Percentiles rank a stretch among this genome's conserved stretches.
Evolutionary conservation across 1,140 invertebrate species (phyloP).

Genomic region (Theocolax elegans): DNA sequence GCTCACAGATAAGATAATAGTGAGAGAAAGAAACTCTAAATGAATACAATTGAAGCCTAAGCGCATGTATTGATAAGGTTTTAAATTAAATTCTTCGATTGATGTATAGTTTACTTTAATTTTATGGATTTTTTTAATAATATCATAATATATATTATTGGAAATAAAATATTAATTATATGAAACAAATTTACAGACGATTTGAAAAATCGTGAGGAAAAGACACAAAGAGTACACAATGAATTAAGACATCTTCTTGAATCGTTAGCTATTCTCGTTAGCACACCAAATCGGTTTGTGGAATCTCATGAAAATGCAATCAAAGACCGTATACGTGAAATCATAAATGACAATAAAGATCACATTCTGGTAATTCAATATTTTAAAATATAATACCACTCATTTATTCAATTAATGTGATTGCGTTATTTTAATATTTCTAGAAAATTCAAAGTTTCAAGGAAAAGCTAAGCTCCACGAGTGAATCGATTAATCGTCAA

Average conservation of each 20-base stretch:
- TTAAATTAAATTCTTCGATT: no score
- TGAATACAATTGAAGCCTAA: no score
- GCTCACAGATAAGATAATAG: no score
- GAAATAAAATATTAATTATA: no score
- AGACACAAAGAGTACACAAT: conserved; percentile 74
- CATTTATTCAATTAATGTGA: not conserved
- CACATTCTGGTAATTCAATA: conserved; percentile 72
- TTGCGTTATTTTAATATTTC: conserved; percentile 63
- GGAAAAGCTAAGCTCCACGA: not conserved
- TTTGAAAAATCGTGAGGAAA: not conserved
- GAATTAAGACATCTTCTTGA: conserved; percentile 76
- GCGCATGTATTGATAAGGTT: no score
- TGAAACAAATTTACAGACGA: not conserved
- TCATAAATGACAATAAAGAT: conserved; percentile 80
- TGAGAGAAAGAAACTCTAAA: no score
- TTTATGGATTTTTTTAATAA: no score
- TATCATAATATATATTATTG: no score
- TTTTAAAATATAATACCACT: not conserved
- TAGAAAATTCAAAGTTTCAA: conserved; percentile 16
- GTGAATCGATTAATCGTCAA: not conserved
- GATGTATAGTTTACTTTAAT: no score
- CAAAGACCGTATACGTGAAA: conserved; percentile 80
- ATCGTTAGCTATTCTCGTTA: conserved; percentile 75
- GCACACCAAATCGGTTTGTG: conserved; percentile 75
- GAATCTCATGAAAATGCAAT: conserved; percentile 81